Conservation (phyloP, 1,140 invertebrate genomes). For the Lamellibrachia luymesi region DNA sequence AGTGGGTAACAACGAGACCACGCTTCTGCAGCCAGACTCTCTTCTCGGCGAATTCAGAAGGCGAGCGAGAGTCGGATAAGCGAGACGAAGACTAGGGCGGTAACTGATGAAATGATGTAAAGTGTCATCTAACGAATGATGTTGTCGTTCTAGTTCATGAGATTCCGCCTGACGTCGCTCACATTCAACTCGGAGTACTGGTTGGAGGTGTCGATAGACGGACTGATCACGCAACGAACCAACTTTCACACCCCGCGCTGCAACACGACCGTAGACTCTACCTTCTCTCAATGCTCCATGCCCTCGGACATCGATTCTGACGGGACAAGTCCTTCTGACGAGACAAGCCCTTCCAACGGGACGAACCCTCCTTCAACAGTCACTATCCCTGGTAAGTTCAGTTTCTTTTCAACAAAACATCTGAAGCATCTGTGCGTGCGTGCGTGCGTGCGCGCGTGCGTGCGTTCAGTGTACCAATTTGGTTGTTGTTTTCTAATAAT, state of each 20-base stretch:
- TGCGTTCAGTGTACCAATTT: not conserved
- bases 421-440: not conserved
- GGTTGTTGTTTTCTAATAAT: not conserved
- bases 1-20: too few species aligned
- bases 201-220: not conserved
- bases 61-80: too few species aligned
- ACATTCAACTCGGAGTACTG: not conserved
- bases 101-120: not conserved
- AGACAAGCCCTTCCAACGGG: not conserved
- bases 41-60: too few species aligned
- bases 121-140: not conserved
- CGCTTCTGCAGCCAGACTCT: too few species aligned
- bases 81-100: not conserved
- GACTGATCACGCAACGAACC: not conserved
- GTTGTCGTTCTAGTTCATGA: not conserved
- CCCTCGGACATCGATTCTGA: not conserved
- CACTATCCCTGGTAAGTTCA: not conserved
- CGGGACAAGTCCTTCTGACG: too few species aligned
- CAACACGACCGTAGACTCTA: not conserved
- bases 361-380: not conserved
- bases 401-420: not conserved
- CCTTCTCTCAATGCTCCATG: not conserved
- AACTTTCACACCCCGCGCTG: not conserved
- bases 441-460: not conserved
- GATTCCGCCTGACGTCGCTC: not conserved